A percentile compares a stretch with the other conserved stretches of the same genome.
These are phyloP conservation scores for Mythimna albipuncta DNA, from an alignment of 2,888 invertebrate genomes.

Conservation along the genomic window DNA sequence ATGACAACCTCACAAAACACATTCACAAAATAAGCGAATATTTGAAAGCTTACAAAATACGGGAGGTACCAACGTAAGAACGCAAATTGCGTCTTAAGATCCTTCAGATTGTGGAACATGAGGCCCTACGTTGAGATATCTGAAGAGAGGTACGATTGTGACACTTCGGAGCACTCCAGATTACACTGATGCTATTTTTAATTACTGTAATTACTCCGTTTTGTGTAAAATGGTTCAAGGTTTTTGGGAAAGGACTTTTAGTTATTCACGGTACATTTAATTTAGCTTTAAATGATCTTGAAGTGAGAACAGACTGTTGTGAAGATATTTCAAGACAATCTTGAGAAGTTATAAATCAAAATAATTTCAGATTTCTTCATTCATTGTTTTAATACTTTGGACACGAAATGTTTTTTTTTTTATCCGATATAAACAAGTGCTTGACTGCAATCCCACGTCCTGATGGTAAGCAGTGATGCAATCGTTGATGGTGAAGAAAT, in stretches of 20 bases:
- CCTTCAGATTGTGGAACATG: slow-evolving; percentile 33
- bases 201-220: slow-evolving; percentile 43
- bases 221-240: slow-evolving; percentile 20
- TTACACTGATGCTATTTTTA: slow-evolving; percentile 46
- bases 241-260: slow-evolving; percentile 25
- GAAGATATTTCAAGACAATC: neutral
- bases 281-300: slow-evolving; percentile 10
- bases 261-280: slow-evolving; percentile 33
- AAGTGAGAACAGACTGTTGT: slow-evolving; percentile 15
- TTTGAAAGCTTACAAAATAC: slow-evolving; percentile 7
- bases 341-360: neutral
- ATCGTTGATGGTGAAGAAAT: too few relatives aligned
- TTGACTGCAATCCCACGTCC: too few relatives aligned
- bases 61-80: slow-evolving; percentile 14
- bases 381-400: too few relatives aligned
- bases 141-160: slow-evolving; percentile 28
- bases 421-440: too few relatives aligned
- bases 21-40: slow-evolving; percentile 17
- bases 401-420: too few relatives aligned
- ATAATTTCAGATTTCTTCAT: neutral
- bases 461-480: too few relatives aligned
- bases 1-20: slow-evolving; percentile 12
- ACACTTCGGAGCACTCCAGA: slow-evolving; percentile 29
- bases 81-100: slow-evolving; percentile 32
- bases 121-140: slow-evolving; percentile 21